Evolutionary conservation across 2,888 invertebrate genomes (phyloP), one percentile per base, ranked within the genome.

Genomic region (Lymantria monacha): DNA sequence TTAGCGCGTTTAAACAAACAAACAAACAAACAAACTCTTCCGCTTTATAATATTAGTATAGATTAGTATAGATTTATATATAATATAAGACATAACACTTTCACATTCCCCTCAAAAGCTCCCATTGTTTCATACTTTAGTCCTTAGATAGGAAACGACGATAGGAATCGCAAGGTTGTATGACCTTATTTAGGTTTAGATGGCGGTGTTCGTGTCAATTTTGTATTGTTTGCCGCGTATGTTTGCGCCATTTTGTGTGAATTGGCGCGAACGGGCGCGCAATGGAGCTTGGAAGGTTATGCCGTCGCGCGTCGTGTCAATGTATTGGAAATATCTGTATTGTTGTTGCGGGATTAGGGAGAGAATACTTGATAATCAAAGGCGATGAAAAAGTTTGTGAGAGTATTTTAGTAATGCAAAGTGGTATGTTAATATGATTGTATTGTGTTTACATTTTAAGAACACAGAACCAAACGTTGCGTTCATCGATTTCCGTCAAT

Each of bases 271-370:
- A 51, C 48, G 46, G 42, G 44, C 46, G 43, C 36, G 52, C 59
- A 54, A 59, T 64, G 59, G 45, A 51, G 37, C 31, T 22, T 41
- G 48, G 51, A 52, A 38, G 38, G 57, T 49, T 47, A 22, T 42
- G 42, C 10, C 46, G n/a, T n/a, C n/a, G n/a, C n/a, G 38, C 46
- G 37, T 48, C 46, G 13, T 38, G 36, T 46, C 59, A 58, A 63
- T 67, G 56, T 62, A 65, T 60, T 60, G 60, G 63, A 60, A 58
- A 59, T 64, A 65, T 62, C 46, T 53, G 54, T 61, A 47, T 61
- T 50, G 54, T 45, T 57, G 53, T 57, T 51, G 48, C 43, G 42
- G 50, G 51, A 51, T 63, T 37, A 47, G 42, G 38, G 46, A 43
- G 44, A 43, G 55, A 41, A 59, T 22, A 52, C 44, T 58, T 59